phyloP scores from a whole-genome alignment of 2,888 invertebrate genomes.

The Lasioglossum malachurum region DNA sequence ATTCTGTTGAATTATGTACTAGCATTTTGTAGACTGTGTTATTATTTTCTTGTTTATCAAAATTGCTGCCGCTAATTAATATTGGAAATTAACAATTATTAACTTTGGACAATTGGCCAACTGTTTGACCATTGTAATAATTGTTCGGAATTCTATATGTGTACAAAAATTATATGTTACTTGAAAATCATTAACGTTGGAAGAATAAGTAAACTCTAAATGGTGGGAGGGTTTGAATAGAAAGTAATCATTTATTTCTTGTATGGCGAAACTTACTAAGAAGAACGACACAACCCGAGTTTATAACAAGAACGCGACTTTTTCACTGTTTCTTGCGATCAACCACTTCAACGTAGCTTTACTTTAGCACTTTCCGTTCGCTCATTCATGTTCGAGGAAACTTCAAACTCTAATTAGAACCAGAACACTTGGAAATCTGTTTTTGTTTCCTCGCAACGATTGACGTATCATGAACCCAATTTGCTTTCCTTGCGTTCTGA shows the following conservation, averaged over 20 bases:
- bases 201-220: background rate
- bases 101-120: background rate
- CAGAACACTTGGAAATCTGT: background rate
- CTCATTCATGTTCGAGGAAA: background rate
- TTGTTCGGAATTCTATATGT: background rate
- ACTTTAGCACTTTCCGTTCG: constrained; percentile 16
- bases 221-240: background rate
- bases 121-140: background rate
- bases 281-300: background rate
- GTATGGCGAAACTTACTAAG: background rate
- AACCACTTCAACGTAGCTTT: constrained; percentile 7
- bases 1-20: background rate
- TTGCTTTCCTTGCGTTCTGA: background rate
- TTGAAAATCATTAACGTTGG: background rate
- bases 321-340: constrained; percentile 2
- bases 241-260: background rate
- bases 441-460: background rate
- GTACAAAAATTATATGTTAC: background rate
- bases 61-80: background rate
- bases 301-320: background rate
- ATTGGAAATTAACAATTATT: background rate
- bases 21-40: background rate
- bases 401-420: constrained; percentile 19
- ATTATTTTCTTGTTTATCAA: background rate
- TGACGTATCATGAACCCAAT: background rate